Evolutionary conservation across 2,113 vertebrate genomes (phyloP).

Genomic region (Siniperca knerii): DNA sequence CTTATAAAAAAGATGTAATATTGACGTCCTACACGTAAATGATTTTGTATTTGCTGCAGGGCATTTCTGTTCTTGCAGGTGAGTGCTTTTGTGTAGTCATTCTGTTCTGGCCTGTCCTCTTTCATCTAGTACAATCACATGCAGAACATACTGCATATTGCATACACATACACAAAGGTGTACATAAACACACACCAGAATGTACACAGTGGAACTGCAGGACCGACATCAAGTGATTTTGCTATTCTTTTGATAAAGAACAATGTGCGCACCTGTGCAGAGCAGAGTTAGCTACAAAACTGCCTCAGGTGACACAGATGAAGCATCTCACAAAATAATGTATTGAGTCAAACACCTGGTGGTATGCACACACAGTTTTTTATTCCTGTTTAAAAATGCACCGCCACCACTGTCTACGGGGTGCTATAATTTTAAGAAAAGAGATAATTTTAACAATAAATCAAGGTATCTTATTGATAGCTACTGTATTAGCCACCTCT

Average conservation of each 20-base stretch:
- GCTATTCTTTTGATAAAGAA: conserved; percentile 62
- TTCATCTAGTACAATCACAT: conserved; percentile 55
- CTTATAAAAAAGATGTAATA: conserved; percentile 38
- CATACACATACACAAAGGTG: not conserved
- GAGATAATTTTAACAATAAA: not conserved
- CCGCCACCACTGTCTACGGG: not conserved
- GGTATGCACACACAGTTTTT: conserved; percentile 15
- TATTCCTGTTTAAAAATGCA: conserved; percentile 43
- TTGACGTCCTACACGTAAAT: conserved; percentile 53
- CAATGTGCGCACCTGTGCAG: conserved; percentile 70
- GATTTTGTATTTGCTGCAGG: conserved; percentile 57
- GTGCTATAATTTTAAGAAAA: not conserved
- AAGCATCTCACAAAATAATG: conserved; percentile 40
- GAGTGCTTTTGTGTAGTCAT: conserved; percentile 41
- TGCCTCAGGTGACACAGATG: conserved; percentile 72
- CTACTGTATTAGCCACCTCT: not conserved
- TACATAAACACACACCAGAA: conserved; percentile 27
- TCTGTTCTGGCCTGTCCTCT: conserved; percentile 66
- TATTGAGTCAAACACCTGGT: conserved; percentile 65
- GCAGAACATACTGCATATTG: not conserved
- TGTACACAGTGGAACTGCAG: conserved; percentile 50
- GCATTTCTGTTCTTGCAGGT: conserved; percentile 53
- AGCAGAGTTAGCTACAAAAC: conserved; percentile 70
- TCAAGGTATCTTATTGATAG: not conserved
- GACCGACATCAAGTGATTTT: conserved; percentile 49